Evolutionary conservation across 2,888 invertebrate species (phyloP).

Genomic region (Hololepta plana): DNA sequence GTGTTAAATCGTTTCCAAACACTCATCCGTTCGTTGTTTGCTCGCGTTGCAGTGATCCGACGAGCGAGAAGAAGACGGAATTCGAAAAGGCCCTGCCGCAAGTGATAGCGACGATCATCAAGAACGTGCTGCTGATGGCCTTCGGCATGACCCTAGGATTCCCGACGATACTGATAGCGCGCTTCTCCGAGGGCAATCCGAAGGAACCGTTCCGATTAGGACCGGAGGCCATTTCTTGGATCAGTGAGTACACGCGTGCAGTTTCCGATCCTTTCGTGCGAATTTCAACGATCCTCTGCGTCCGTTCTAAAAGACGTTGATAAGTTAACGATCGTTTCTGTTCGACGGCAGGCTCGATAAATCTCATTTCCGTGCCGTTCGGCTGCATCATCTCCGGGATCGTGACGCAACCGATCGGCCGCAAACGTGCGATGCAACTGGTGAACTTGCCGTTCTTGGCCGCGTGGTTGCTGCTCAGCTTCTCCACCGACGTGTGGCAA

Average conservation of each 20-base stretch:
- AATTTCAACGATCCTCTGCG: background rate
- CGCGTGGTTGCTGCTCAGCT: conserved; percentile 59
- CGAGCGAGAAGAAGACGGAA: too few species aligned
- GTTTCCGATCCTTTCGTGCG: conserved; percentile 1
- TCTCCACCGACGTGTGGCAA: conserved; percentile 39
- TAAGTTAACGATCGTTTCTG: background rate
- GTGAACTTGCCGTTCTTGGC: conserved; percentile 55
- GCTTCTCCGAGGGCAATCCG: conserved; percentile 33
- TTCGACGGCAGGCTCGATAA: conserved; percentile 70
- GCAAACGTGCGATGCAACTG: conserved; percentile 57
- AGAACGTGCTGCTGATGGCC: conserved; percentile 56
- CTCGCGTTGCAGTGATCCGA: too few species aligned
- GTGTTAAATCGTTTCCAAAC: too few species aligned
- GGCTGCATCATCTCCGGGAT: conserved; percentile 60
- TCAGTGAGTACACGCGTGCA: conserved; percentile 42
- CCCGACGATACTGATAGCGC: conserved; percentile 64
- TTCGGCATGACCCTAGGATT: conserved; percentile 71
- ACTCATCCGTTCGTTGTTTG: too few species aligned
- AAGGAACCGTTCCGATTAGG: conserved; percentile 30
- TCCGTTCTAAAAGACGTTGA: background rate
- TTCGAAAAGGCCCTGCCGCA: conserved; percentile 53
- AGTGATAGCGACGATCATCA: conserved; percentile 60
- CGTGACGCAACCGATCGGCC: conserved; percentile 51
- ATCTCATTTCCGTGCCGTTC: conserved; percentile 59
- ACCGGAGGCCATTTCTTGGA: conserved; percentile 53